Evolutionary conservation across 2,888 invertebrate species (phyloP), one percentile per base, ranked within the genome.

Genomic region (Lithophane ornitopus): DNA sequence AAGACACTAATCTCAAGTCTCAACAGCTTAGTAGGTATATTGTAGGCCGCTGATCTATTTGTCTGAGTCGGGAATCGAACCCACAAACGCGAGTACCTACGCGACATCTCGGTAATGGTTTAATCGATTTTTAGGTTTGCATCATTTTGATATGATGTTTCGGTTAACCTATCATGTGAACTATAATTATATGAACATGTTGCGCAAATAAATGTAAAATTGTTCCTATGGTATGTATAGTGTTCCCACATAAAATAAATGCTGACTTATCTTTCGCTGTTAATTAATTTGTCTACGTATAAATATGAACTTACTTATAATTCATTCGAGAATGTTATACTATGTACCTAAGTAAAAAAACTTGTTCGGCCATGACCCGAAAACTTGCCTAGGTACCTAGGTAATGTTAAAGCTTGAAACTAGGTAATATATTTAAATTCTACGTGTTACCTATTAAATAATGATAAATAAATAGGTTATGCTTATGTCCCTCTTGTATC

Each of bases 291-390:
- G n/a, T 39, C 12, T 46, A 61, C 61, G 44, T 54, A 34, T 28
- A 61, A 61, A 34, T 46, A 34, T 28, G 22, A 54, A 78, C 19
- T 52, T 52, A 61, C 49, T 19, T 4, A n/a, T 54, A 54, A 58
- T 65, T 34, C 3, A 79, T 78, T 79, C 79, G 58, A 71, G 56
- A 79, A 78, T 52, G 44, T 46, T 56, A 71, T 26, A 39, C 14
- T 61, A 12, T 14, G 34, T 79, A n/a, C n/a, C n/a, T n/a, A 59
- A 16, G 78, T 28, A 78, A 79, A 78, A 75, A 79, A 78, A 72
- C 78, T 72, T 72, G 78, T 63, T 72, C 34, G 78, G 34, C 78
- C 78, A 72, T 78, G 78, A 78, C 72, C 72, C 72, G 44, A 52
- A 44, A 58, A 58, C 34, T 56, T 79, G 52, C 19, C 22, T 79